phyloP scores from a whole-genome alignment of 1,140 invertebrate genomes.

The Drosophila arizonae region DNA sequence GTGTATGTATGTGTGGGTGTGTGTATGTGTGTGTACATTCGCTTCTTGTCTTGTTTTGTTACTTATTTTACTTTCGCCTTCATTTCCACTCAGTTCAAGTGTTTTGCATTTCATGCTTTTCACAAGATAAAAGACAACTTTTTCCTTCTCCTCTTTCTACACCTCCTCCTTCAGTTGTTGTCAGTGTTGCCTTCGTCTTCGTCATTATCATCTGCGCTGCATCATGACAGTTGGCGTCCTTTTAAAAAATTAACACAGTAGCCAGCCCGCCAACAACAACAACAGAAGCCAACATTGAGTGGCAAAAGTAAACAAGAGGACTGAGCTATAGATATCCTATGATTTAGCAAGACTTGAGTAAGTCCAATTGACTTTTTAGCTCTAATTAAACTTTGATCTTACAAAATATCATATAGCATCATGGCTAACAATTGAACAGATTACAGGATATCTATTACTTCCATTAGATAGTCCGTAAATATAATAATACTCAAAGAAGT shows the following conservation, averaged over 20 bases:
- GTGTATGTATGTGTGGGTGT: slow-evolving; percentile 7
- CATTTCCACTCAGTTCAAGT: slow-evolving; percentile 75
- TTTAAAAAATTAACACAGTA: slow-evolving; percentile 71
- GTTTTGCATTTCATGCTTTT: slow-evolving; percentile 68
- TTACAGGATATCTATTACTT: not conserved
- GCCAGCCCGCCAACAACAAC: slow-evolving; percentile 31
- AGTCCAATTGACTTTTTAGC: not conserved
- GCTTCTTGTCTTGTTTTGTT: slow-evolving; percentile 53
- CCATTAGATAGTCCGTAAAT: too few species aligned
- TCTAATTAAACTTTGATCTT: too few species aligned
- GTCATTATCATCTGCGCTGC: slow-evolving; percentile 67
- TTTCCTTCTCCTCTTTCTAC: not conserved
- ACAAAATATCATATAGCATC: too few species aligned
- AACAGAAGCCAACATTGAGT: slow-evolving; percentile 33
- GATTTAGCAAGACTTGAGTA: too few species aligned
- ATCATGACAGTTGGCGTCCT: slow-evolving; percentile 68
- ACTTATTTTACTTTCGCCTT: slow-evolving; percentile 67
- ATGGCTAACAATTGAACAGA: too few species aligned
- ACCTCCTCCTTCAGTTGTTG: not conserved
- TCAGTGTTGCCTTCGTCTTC: slow-evolving; percentile 22
- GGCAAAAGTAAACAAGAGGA: not conserved
- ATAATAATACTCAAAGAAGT: too few species aligned
- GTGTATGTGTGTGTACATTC: slow-evolving; percentile 13
- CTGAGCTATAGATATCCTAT: not conserved
- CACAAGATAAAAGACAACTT: slow-evolving; percentile 46